phyloP scores from a whole-genome alignment of 2,113 vertebrate species.

The Nothoprocta perdicaria region DNA sequence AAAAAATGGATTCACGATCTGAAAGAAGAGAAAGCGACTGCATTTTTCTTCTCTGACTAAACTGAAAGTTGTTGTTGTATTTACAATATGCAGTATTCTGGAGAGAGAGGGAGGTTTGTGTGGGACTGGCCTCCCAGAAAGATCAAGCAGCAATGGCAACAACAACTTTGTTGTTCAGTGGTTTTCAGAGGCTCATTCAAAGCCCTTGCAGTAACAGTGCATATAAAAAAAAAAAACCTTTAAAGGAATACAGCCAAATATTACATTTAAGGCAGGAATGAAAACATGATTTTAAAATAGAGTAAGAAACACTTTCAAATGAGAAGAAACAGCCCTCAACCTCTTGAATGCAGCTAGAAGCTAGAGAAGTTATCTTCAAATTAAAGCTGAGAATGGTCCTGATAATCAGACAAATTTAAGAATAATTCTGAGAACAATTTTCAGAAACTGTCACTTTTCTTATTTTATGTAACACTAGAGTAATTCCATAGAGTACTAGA shows the following conservation, averaged over 20 bases:
- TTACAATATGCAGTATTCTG: conserved; percentile 59
- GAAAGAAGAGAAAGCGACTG: conserved; percentile 50
- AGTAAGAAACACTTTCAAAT: not conserved
- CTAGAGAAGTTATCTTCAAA: not conserved
- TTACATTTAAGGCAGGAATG: conserved; percentile 39
- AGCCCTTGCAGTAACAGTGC: conserved; percentile 30
- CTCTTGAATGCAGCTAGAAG: not conserved
- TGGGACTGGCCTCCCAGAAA: conserved; percentile 68
- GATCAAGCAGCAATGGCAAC: conserved; percentile 65
- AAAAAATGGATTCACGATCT: conserved; percentile 53
- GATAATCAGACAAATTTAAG: not conserved
- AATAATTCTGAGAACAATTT: not conserved
- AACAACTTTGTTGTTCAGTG: conserved; percentile 66
- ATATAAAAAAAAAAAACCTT: not conserved
- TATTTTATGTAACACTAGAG: not conserved
- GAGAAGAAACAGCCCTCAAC: not conserved
- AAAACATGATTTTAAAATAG: conserved; percentile 36
- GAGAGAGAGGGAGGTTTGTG: conserved; percentile 61
- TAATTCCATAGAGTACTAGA: not conserved
- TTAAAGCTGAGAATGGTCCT: not conserved
- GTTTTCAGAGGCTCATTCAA: conserved; percentile 63
- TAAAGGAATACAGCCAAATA: conserved; percentile 48
- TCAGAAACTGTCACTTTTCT: not conserved
- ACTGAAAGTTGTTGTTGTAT: conserved; percentile 62
- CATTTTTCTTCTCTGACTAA: conserved; percentile 66